Conservation (phyloP, 2,113 vertebrate species). For the Macroglossus sobrinus region DNA sequence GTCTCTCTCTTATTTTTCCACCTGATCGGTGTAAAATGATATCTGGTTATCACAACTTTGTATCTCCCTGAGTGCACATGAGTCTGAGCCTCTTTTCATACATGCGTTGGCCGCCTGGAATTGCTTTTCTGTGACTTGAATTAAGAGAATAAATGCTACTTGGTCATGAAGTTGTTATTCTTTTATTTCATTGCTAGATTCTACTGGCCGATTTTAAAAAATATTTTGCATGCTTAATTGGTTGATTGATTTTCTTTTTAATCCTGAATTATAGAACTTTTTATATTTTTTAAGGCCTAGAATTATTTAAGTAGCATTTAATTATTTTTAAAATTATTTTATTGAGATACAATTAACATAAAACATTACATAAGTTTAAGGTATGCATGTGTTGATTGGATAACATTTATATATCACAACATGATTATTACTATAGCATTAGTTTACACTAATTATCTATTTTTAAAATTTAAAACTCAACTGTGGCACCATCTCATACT, state of each 20-base stretch:
- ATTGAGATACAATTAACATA: neutral
- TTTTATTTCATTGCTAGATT: neutral
- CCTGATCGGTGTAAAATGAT: neutral
- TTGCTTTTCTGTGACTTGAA: neutral
- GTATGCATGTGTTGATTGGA: neutral
- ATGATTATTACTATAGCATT: neutral
- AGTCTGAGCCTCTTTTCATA: neutral
- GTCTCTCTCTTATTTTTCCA: neutral
- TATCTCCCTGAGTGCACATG: neutral
- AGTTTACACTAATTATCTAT: neutral
- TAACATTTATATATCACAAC: neutral
- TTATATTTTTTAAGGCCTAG: neutral
- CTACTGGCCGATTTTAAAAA: neutral
- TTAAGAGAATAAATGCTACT: neutral
- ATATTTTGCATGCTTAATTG: neutral
- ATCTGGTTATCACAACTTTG: neutral
- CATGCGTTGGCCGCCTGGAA: neutral
- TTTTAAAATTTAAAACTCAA: conserved; percentile 24
- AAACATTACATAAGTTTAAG: neutral
- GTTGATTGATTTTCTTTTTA: neutral
- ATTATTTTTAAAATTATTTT: neutral
- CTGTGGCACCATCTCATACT: neutral
- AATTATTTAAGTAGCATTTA: conserved; percentile 5
- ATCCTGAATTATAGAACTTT: neutral
- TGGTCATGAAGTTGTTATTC: neutral